Conservation (phyloP, 2,888 invertebrate genomes). For the Melikaiella ostensackeni region DNA sequence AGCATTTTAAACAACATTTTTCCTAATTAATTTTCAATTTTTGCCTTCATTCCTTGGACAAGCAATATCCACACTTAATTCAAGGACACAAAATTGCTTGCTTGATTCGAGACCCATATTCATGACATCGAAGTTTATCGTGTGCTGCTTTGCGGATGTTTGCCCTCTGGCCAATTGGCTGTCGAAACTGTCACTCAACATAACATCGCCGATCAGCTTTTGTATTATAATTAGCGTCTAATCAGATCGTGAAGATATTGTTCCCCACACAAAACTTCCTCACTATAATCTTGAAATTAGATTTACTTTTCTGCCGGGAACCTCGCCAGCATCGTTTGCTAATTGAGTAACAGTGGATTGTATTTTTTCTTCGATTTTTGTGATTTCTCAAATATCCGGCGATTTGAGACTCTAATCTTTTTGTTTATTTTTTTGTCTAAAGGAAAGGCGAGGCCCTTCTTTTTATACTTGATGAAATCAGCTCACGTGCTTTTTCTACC, state of each 20-base stretch:
- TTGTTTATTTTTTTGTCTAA: neutral
- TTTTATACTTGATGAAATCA: slow-evolving; percentile 11
- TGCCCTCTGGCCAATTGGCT: slow-evolving; percentile 54
- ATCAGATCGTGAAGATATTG: slow-evolving; percentile 68
- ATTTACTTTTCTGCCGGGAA: slow-evolving; percentile 46
- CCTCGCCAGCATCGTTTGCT: neutral
- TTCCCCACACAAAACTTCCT: slow-evolving; percentile 52
- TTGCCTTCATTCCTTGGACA: neutral
- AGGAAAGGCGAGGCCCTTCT: neutral
- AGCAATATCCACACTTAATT: neutral
- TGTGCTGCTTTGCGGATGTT: slow-evolving; percentile 43
- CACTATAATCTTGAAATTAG: slow-evolving; percentile 50
- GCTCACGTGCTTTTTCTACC: slow-evolving; percentile 18
- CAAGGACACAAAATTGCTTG: slow-evolving; percentile 13
- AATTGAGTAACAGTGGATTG: neutral
- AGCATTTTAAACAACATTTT: too few species aligned
- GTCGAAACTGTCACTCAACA: slow-evolving; percentile 47
- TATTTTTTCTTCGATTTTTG: neutral
- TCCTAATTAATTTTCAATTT: neutral
- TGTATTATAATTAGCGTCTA: slow-evolving; percentile 69
- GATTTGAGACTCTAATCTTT: neutral
- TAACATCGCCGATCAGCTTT: slow-evolving; percentile 37
- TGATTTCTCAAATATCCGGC: neutral
- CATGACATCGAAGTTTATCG: slow-evolving; percentile 22
- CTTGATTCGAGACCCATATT: slow-evolving; percentile 28